phyloP scores from a whole-genome alignment of 1,140 invertebrate species.

The Metopolophium dirhodum region DNA sequence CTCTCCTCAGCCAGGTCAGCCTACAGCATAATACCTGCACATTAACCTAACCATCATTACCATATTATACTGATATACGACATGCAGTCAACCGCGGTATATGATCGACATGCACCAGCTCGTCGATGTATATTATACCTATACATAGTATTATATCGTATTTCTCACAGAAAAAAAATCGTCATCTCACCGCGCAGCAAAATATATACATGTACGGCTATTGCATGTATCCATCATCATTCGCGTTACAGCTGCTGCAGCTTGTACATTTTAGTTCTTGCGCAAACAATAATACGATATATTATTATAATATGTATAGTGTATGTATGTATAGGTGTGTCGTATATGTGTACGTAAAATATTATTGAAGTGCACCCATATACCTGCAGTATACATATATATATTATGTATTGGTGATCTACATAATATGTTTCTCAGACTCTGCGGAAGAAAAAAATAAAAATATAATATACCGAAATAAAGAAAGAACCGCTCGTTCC shows the following conservation, averaged over 20 bases:
- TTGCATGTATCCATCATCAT: background rate
- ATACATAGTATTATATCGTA: too few relatives aligned
- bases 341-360: background rate
- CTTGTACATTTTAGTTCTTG: background rate
- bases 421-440: slow-evolving; percentile 47
- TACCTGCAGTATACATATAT: too few relatives aligned
- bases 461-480: background rate
- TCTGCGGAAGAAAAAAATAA: background rate
- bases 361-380: background rate
- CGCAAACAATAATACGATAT: background rate
- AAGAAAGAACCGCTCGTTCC: slow-evolving; percentile 36
- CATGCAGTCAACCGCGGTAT: too few relatives aligned
- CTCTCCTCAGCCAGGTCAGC: too few relatives aligned
- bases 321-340: background rate
- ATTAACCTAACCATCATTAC: too few relatives aligned
- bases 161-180: background rate
- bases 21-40: background rate
- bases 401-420: background rate
- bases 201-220: background rate
- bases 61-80: too few relatives aligned
- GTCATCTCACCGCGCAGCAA: background rate
- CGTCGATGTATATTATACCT: background rate
- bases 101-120: background rate
- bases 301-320: background rate
- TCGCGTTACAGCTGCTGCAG: background rate